phyloP scores from a whole-genome alignment of 2,797 vertebrate genomes.

The Semotilus atromaculatus region DNA sequence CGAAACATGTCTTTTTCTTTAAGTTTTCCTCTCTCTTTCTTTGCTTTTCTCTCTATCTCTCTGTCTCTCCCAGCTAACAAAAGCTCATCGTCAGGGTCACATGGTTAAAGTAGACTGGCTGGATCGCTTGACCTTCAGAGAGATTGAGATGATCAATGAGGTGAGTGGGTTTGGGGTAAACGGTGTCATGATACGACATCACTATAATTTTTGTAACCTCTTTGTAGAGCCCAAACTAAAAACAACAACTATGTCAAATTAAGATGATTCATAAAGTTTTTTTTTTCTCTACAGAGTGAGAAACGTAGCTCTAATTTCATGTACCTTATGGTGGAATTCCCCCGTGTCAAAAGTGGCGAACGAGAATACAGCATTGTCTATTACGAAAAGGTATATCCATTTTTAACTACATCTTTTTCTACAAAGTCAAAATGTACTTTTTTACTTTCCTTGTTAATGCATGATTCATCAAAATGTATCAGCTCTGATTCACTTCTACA shows the following conservation, averaged over 20 bases:
- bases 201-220: background rate
- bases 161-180: constrained; percentile 69
- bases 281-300: constrained; percentile 84
- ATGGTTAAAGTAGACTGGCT: constrained; percentile 99
- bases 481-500: background rate
- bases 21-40: constrained; percentile 1
- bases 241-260: background rate
- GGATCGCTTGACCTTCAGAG: constrained; percentile 96
- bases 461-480: background rate
- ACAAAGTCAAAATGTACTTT: background rate
- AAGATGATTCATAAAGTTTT: background rate
- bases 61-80: constrained; percentile 85
- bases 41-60: background rate
- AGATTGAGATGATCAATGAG: constrained; percentile 99
- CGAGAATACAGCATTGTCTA: constrained; percentile 97
- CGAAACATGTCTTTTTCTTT: background rate
- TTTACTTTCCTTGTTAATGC: background rate
- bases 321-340: constrained; percentile 99
- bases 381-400: constrained; percentile 91
- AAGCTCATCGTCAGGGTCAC: constrained; percentile 97
- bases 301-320: constrained; percentile 99
- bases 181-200: background rate
- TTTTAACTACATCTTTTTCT: background rate
- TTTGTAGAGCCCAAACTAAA: background rate
- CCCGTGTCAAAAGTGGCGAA: constrained; percentile 92